phyloP scores from a whole-genome alignment of 2,888 invertebrate species.

The Hirudinaria manillensis region DNA sequence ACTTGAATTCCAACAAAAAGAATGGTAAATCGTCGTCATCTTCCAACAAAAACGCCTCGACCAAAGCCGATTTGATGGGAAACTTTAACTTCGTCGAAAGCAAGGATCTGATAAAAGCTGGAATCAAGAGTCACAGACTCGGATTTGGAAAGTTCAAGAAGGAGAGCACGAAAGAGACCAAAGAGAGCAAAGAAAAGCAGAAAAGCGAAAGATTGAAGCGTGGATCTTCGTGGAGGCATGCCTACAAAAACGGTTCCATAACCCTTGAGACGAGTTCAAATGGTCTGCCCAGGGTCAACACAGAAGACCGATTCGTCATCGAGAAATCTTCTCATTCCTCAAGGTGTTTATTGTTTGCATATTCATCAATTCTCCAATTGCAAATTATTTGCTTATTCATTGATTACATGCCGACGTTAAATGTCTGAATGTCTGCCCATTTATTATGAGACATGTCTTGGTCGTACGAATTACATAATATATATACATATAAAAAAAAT shows the following conservation, averaged over 20 bases:
- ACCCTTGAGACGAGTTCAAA: slow-evolving; percentile 8
- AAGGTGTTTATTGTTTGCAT: not conserved
- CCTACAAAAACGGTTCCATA: slow-evolving; percentile 21
- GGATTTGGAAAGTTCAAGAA: not conserved
- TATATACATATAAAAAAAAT: too few relatives aligned
- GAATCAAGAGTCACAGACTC: slow-evolving; percentile 5
- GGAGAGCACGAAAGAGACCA: not conserved
- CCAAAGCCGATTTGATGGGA: not conserved
- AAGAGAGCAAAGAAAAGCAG: slow-evolving; percentile 19
- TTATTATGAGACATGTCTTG: too few relatives aligned
- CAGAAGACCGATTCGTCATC: not conserved
- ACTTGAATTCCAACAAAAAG: slow-evolving; percentile 7
- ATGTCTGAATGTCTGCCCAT: too few relatives aligned
- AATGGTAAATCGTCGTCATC: not conserved
- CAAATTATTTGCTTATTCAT: too few relatives aligned
- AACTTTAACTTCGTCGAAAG: not conserved
- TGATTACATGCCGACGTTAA: too few relatives aligned
- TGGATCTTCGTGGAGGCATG: slow-evolving; percentile 23
- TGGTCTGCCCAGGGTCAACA: not conserved
- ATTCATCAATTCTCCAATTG: too few relatives aligned
- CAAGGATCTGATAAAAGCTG: slow-evolving; percentile 4
- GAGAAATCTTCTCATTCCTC: not conserved
- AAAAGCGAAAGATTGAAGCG: slow-evolving; percentile 17
- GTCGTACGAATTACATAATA: too few relatives aligned
- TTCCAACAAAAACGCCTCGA: not conserved